Conservation (phyloP, 2,113 vertebrate species). For the Labrus mixtus region DNA sequence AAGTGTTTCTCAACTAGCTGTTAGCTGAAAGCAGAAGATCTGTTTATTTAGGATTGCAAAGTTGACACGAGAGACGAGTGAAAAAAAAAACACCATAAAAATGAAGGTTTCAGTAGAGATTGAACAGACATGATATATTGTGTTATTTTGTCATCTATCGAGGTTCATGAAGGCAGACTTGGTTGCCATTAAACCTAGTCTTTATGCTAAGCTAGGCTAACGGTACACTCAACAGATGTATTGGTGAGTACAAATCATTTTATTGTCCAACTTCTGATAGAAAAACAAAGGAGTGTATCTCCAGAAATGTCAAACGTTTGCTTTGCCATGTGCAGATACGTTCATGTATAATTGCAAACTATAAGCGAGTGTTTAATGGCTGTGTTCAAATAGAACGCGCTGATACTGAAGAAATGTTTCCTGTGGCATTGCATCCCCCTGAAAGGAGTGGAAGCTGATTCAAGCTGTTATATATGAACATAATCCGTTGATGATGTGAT, state of each 20-base stretch:
- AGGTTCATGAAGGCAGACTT: no score
- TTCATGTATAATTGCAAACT: background rate
- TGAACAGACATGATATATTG: background rate
- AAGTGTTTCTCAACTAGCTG: no score
- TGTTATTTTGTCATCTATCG: no score
- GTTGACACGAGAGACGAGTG: background rate
- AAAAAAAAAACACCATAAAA: background rate
- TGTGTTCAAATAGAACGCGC: background rate
- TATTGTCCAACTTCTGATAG: no score
- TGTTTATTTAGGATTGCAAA: background rate
- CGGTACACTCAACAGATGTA: background rate
- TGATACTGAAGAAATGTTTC: background rate
- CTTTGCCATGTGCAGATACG: no score
- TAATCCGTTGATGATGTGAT: slow-evolving; percentile 27
- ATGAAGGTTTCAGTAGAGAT: background rate
- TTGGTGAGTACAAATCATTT: background rate
- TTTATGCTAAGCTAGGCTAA: background rate
- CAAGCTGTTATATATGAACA: slow-evolving; percentile 19
- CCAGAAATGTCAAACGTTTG: background rate
- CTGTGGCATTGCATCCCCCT: background rate
- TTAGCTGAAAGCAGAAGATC: no score
- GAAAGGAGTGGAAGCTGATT: slow-evolving; percentile 22
- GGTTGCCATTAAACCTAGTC: background rate
- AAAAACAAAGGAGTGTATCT: no score
- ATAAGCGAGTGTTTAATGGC: background rate